Percentiles rank a stretch among this genome's conserved stretches.
phyloP scores from a whole-genome alignment of 2,113 vertebrate species.

The Willisornis vidua region DNA sequence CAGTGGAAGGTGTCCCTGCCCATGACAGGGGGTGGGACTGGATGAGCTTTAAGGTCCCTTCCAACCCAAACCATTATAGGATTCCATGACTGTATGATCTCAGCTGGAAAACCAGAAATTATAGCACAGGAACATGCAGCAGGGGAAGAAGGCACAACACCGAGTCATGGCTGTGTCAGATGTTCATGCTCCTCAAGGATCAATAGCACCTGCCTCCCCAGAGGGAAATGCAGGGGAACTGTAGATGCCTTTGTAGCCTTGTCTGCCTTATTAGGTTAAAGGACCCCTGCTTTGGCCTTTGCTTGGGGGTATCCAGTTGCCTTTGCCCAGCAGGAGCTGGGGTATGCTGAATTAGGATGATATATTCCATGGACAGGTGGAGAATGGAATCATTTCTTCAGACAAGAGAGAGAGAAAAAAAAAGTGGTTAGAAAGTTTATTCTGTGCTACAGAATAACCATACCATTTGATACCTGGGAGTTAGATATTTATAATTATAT shows the following conservation, averaged over 20 bases:
- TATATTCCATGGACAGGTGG: conserved; percentile 38
- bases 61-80: neutral
- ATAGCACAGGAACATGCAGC: accelerated
- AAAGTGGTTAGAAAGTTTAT: neutral
- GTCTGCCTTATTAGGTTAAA: conserved; percentile 25
- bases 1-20: accelerated
- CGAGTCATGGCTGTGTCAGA: neutral
- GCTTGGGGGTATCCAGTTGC: neutral
- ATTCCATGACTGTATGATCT: neutral
- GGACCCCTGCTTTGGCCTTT: neutral
- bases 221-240: neutral
- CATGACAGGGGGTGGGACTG: neutral
- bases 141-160: neutral
- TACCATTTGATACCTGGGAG: neutral
- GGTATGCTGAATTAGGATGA: conserved; percentile 38
- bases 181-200: neutral
- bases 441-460: neutral
- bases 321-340: neutral
- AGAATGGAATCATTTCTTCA: neutral
- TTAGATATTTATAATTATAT: neutral
- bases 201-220: neutral
- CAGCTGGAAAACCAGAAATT: neutral
- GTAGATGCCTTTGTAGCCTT: conserved; percentile 8
- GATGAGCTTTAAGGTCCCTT: neutral
- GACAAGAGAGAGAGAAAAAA: neutral